These are phyloP conservation scores for Megamerina dolium DNA, from an alignment of 2,888 invertebrate genomes.

Conservation along the genomic window DNA sequence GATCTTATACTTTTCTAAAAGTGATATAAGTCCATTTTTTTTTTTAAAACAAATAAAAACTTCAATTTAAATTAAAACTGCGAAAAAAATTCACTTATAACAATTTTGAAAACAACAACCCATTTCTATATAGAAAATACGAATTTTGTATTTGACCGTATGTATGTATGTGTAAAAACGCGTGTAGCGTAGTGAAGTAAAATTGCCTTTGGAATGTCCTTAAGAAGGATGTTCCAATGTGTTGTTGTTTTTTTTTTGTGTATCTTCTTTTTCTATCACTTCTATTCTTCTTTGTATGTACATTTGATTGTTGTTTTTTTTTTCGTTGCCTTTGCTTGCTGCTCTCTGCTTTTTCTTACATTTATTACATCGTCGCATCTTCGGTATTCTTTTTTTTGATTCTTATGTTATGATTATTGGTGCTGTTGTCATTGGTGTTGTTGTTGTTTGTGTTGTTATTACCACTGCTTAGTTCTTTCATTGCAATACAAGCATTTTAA, in stretches of 20 bases:
- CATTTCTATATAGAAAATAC: no score
- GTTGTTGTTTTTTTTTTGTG: constrained; percentile 3
- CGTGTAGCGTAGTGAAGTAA: constrained; percentile 10
- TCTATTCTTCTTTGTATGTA: neutral
- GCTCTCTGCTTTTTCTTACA: neutral
- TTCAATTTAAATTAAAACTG: no score
- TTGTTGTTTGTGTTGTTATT: neutral
- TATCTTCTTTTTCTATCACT: neutral
- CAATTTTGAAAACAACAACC: no score
- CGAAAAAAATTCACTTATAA: no score
- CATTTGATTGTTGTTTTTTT: constrained; percentile 3
- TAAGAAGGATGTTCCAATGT: constrained; percentile 35
- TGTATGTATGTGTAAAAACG: constrained; percentile 13
- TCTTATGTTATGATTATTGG: neutral
- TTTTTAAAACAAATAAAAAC: no score
- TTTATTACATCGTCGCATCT: neutral
- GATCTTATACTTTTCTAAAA: no score
- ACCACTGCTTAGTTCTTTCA: no score
- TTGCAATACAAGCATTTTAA: no score
- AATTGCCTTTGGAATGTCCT: constrained; percentile 48
- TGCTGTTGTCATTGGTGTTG: no score
- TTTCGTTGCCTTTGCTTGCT: constrained; percentile 1
- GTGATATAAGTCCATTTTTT: no score
- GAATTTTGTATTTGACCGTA: no score
- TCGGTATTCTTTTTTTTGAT: neutral